These are phyloP conservation scores for Tetragonisca angustula DNA, from an alignment of 2,888 invertebrate species.

Conservation along the genomic window DNA sequence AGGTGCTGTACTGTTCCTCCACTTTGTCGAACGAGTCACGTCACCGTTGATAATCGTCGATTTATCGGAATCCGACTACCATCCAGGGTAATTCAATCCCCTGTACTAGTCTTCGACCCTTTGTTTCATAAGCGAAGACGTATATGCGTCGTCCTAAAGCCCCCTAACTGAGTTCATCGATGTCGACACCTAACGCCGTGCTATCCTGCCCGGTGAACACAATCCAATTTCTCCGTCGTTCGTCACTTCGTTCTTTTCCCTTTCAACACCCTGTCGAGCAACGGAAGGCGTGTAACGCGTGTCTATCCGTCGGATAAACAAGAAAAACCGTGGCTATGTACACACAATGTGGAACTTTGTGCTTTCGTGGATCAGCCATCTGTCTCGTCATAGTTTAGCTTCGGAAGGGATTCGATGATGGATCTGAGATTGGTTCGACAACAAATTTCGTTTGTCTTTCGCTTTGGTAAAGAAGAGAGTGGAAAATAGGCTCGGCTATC, in stretches of 20 bases:
- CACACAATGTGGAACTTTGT: background rate
- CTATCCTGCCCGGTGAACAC: slow-evolving; percentile 33
- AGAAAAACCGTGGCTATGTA: background rate
- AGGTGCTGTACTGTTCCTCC: too few relatives aligned
- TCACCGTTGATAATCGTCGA: slow-evolving; percentile 28
- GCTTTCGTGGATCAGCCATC: slow-evolving; percentile 8
- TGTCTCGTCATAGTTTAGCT: slow-evolving; percentile 38
- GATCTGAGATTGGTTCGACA: slow-evolving; percentile 25
- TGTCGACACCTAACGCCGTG: slow-evolving; percentile 36
- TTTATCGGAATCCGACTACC: slow-evolving; percentile 7
- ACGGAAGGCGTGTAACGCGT: slow-evolving; percentile 33
- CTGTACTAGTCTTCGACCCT: background rate
- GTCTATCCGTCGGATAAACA: slow-evolving; percentile 29
- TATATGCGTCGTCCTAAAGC: slow-evolving; percentile 30
- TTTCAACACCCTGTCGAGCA: background rate
- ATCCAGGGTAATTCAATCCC: background rate
- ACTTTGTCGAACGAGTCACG: background rate
- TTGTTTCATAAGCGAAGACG: slow-evolving; percentile 30
- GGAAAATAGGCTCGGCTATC: background rate
- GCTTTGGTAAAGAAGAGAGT: background rate
- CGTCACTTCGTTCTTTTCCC: slow-evolving; percentile 43
- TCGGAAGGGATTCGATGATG: slow-evolving; percentile 18
- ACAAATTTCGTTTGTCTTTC: slow-evolving; percentile 16
- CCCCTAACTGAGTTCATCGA: slow-evolving; percentile 37
- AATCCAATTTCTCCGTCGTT: slow-evolving; percentile 71